Base-by-base conservation (phyloP, 2,113 vertebrate genomes). In the Asarcornis scutulata region DNA sequence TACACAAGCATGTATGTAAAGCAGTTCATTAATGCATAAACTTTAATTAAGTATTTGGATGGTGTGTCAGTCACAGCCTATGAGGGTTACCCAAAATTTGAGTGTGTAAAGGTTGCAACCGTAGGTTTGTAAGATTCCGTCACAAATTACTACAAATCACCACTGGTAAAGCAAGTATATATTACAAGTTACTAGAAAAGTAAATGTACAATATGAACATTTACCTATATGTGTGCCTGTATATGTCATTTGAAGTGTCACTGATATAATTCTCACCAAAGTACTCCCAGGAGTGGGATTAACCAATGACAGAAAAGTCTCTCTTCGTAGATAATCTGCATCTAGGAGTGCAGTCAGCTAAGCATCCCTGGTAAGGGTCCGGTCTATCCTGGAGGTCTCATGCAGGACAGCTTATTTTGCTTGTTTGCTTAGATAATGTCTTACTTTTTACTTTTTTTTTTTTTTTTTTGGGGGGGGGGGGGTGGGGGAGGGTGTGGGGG, bases 41-140 rank as follows among this genome's bases (percentile, higher is more conserved):
- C 60, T 86, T 67, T 87, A 62, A 56, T 26, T 69, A 89, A 92
- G 55, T 71, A 36, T 59, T 52, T 52, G 50, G 50, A 52, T 52
- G 50, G 13, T 52, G 50, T 26, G 50, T 13, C 17, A 48, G 48
- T 46, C 25, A 55, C 22, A 75, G 58, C n/a, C n/a, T 67, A n/a
- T 23, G 46, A 46, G 20, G 22, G 7, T 48, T 58, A 58, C 34
- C 18, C 0, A 0, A 29, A 23, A 12, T 52, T 14, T 0, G 1
- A 21, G 5, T 40, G 22, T 27, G 8, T 44, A 52, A 59, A 42
- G 17, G 59, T 75, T 44, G 17, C 1, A 2, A 23, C 17, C 5
- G 0, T 36, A 17, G 9, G 6, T 32, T 36, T 44, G 42, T 74
- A 26, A 36, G 42, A 52, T 74, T 67, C 44, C 1, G 2, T 60